Conservation (phyloP, 2,888 invertebrate species). For the Bhutanitis thaidina region DNA sequence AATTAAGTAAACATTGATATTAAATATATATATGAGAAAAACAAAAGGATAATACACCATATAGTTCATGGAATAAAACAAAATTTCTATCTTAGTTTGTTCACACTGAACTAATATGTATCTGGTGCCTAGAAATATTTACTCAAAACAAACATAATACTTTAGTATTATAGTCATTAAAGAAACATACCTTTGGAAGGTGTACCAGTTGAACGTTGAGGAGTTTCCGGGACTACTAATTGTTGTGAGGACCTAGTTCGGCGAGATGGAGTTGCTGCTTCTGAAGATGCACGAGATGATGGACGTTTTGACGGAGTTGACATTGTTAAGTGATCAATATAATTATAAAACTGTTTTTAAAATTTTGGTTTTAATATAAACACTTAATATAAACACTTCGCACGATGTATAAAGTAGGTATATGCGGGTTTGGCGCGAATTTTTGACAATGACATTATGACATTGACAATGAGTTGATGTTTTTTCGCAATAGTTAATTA, state of each 20-base stretch:
- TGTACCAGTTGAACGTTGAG: slow-evolving; percentile 66
- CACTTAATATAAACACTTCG: slow-evolving; percentile 1
- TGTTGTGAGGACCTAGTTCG: slow-evolving; percentile 66
- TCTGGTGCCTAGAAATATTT: too few relatives aligned
- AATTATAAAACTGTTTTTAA: too few relatives aligned
- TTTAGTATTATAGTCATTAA: background rate
- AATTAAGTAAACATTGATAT: too few relatives aligned
- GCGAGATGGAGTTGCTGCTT: slow-evolving; percentile 67
- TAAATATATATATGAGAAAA: too few relatives aligned
- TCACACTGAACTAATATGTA: too few relatives aligned
- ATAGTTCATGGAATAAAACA: too few relatives aligned
- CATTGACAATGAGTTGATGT: background rate
- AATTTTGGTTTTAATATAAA: too few relatives aligned
- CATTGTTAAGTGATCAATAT: slow-evolving; percentile 47
- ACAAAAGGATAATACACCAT: too few relatives aligned
- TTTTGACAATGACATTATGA: background rate
- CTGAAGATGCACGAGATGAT: slow-evolving; percentile 66
- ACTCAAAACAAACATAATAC: too few relatives aligned
- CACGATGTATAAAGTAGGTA: too few relatives aligned
- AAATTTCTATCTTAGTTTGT: too few relatives aligned
- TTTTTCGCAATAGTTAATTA: too few relatives aligned
- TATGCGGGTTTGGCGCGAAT: slow-evolving; percentile 25
- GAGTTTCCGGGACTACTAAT: slow-evolving; percentile 71
- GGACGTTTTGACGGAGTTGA: slow-evolving; percentile 69
- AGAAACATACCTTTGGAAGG: slow-evolving; percentile 53